Conservation (phyloP, 2,113 vertebrate species). For the Periophthalmodon schlosseri region DNA sequence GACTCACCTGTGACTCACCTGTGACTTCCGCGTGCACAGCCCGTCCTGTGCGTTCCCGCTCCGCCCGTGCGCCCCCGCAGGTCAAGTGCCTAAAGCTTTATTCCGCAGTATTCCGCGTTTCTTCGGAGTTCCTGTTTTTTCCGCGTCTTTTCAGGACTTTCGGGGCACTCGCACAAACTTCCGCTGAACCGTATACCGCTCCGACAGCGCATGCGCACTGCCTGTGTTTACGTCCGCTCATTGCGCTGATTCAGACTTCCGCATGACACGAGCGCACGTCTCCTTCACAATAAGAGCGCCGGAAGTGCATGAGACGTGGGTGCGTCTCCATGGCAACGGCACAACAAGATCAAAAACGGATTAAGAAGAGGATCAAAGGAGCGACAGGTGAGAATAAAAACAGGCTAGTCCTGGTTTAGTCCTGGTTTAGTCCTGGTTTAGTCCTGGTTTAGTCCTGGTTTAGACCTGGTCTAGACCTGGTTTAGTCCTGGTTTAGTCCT, state of each 20-base stretch:
- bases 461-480: too few relatives aligned
- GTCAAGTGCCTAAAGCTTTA: neutral
- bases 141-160: neutral
- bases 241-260: conserved; percentile 1
- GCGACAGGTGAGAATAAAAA: neutral
- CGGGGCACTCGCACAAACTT: neutral
- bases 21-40: neutral
- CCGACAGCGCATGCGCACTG: neutral
- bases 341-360: too few relatives aligned
- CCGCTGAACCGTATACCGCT: neutral
- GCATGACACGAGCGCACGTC: neutral
- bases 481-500: too few relatives aligned
- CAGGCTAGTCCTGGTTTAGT: neutral
- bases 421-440: too few relatives aligned
- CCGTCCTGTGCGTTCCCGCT: neutral
- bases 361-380: neutral
- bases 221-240: neutral
- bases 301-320: neutral
- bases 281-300: neutral
- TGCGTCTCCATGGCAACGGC: neutral
- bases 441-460: too few relatives aligned
- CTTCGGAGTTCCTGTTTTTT: neutral
- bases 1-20: neutral
- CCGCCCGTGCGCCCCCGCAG: neutral
- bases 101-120: neutral